Evolutionary conservation across 1,140 invertebrate species (phyloP), one percentile per base, ranked within the genome.

Genomic region (Drosophila kepulauana): DNA sequence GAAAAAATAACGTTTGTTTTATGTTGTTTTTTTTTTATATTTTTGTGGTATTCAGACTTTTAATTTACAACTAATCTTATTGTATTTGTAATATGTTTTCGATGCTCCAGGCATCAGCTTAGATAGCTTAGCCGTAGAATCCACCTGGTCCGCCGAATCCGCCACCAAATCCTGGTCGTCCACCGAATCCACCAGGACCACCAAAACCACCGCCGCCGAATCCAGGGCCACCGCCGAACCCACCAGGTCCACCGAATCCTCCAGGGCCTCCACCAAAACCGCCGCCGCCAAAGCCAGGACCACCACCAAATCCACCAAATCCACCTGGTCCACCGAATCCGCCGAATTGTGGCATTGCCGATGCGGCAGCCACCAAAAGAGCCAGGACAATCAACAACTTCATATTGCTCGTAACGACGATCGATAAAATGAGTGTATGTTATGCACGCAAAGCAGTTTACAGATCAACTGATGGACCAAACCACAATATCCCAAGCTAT

Each of bases 341-440:
- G 1, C 69, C 64, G 8, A 67, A 82, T 20, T 86, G 85, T 0
- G 78, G 85, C 56, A 78, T 3, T 0, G 81, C 79, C 43, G 68
- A 49, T 16, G 49, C 70, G 13, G 51, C 70, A n/a, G 76, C 79
- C 57, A 82, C 56, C 61, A 87, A 11, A 1, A 82, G 46, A 33
- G 70, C 74, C 30, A 82, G 45, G 38, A 85, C 82, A 71, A 90
- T 75, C 20, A 91, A 48, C 41, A 67, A 64, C 67, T 86, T 91
- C 89, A 91, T 91, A 41, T 41, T 48, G 46, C 20, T 68, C 1
- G 20, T 25, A 25, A 25, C 20, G 3, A 25, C 20, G 20, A 25
- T 25, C 3, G 20, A 25, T 25, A 11, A 4, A 45, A 54, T 11
- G 46, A 2, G 25, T 41, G 10, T 25, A 25, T 65, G 30, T 30